Evolutionary conservation across 1,140 invertebrate genomes (phyloP).

Genomic region (Zeugodacus cucurbitae): DNA sequence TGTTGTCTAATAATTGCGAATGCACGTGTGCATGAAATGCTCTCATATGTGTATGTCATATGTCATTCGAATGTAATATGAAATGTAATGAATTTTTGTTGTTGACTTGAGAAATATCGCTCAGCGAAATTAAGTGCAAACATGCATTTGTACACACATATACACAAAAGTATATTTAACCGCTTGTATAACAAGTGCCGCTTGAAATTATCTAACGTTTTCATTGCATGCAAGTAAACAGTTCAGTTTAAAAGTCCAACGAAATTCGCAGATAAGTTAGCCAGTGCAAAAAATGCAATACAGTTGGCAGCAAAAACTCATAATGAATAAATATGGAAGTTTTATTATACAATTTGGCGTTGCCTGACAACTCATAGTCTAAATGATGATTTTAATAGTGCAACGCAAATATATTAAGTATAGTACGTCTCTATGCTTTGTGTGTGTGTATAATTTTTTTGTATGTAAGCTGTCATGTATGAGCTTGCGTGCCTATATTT

Average conservation of each 20-base stretch:
- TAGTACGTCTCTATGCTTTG: too few relatives aligned
- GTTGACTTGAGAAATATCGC: conserved; percentile 29
- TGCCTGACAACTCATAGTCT: neutral
- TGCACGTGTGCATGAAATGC: neutral
- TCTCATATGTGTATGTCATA: neutral
- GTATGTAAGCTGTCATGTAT: neutral
- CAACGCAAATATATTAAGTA: neutral
- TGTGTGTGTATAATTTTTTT: neutral
- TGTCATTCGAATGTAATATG: neutral
- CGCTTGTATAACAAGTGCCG: too few relatives aligned
- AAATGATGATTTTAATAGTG: neutral
- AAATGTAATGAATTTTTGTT: neutral
- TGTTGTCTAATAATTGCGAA: neutral
- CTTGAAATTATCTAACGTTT: neutral
- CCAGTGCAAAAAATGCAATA: neutral
- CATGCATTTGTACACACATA: neutral
- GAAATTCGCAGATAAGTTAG: neutral
- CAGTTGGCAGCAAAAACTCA: neutral
- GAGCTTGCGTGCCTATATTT: neutral
- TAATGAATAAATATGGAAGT: neutral
- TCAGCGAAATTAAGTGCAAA: neutral
- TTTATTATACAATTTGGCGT: neutral
- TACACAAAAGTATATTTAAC: neutral
- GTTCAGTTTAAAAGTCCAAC: neutral
- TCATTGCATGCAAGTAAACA: neutral